Evolutionary conservation across 37 sponge, comb jelly and placozoan species (phyloP), one percentile per base, ranked within the genome.

Genomic region (Crambe crambe): DNA sequence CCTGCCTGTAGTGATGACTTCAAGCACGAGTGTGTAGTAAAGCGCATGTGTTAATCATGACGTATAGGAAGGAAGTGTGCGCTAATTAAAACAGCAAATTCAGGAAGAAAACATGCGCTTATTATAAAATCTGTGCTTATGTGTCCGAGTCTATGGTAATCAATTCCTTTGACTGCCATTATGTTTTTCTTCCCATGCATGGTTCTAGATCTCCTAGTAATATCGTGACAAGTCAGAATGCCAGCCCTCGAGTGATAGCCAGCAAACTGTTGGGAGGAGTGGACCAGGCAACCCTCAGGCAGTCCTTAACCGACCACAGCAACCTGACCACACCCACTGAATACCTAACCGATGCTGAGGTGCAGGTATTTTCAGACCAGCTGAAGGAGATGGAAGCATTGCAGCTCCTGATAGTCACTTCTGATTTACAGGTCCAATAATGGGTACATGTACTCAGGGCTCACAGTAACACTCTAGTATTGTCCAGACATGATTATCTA

Each of bases 241-340:
- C 93, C 38, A 76, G 60, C 27, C 93, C 93, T 0, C 30, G 39
- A 9, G 81, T 81, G 6, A 32, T 81, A 30, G 44, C 77, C 36
- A 44, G 37, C 38, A 87, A 76, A 43, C 44, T 85, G 26, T 27
- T 81, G 17, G 89, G 89, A 31, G 93, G 89, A 56, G 79, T 87
- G 36, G 93, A 92, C 37, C 89, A 81, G 61, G 93, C 89, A 57
- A 57, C 78, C 4, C 82, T 90, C 22, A 61, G 90, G 29, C 81
- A 74, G 41, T 62, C 76, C 42, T 54, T 90, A 43, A 80, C 58
- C 3, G 69, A 68, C 26, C 34, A 66, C 74, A 32, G 3, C 26
- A 47, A 42, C 64, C 3, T 56, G 26, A 2, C 32, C 35, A 44
- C 47, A 10, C 54, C 43, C 32, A 27, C 37, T 21, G 76, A 75